Evolutionary conservation across 2,797 vertebrate genomes (phyloP), one percentile per base, ranked within the genome.

Genomic region (Xiphorhynchus erythropygius): DNA sequence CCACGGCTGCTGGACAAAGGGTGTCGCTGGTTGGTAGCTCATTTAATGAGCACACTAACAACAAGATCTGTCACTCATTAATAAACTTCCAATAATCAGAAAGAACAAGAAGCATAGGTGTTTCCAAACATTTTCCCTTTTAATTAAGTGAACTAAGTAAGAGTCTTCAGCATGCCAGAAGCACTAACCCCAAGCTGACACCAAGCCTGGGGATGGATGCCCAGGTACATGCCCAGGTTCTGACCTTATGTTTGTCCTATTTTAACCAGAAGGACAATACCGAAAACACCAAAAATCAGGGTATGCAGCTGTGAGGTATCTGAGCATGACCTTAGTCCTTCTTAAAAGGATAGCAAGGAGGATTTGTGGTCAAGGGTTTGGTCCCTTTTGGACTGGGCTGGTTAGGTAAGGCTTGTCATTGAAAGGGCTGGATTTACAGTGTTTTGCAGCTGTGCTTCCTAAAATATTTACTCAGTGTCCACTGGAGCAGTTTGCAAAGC

Each of bases 401-500:
- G 50, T 57, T 75, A 57, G 81, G 71, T 25, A 60, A 68, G 42
- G 18, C 23, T 84, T 77, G 60, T 47, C 80, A 67, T 39, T 37
- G 71, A 63, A 84, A 90, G 68, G 52, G 42, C 23, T 85, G 77
- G 55, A 84, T 93, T 85, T 92, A 67, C 63, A 91, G 64, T 13
- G 81, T 77, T 94, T 90, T 92, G 77, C 68, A 91, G 74, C 78
- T 75, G 56, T 44, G n/a, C 60, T 78, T 80, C 88, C 83, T 74
- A 47, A 94, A 95, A 94, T 94, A 92, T 95, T 96, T 96, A 87
- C 87, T 96, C 84, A 77, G 74, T 79, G 90, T 76, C 93, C 93
- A 94, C 85, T 71, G 86, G 84, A 95, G 91, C 95, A 87, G 91
- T 87, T 75, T 85, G 84, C 64, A 95, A 94, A 96, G 91, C 90